These are phyloP conservation scores for Empidonax alnorum DNA, from an alignment of 2,113 vertebrate species.

Conservation along the genomic window DNA sequence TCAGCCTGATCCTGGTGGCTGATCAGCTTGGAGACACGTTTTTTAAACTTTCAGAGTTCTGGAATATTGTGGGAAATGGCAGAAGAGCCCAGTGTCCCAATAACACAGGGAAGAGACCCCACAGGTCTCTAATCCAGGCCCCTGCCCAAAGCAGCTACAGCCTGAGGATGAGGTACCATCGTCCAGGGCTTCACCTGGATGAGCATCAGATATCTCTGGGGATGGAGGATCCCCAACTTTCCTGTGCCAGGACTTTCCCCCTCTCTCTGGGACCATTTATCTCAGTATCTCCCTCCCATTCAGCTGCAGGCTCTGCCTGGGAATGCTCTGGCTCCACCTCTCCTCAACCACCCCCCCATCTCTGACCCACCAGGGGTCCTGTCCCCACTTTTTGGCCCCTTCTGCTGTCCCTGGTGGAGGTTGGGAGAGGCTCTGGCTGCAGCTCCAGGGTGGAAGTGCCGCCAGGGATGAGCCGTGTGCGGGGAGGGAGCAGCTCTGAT, in stretches of 20 bases:
- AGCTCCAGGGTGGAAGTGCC: not conserved
- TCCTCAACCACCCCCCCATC: not conserved
- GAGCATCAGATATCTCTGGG: accelerated
- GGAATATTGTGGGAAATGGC: not conserved
- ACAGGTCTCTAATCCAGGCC: not conserved
- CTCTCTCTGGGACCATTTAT: not conserved
- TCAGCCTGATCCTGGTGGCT: not conserved
- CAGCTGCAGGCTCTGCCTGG: not conserved
- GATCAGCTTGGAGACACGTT: accelerated
- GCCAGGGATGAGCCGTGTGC: not conserved
- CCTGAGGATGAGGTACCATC: not conserved
- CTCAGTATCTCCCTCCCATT: not conserved
- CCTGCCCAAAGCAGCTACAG: too few relatives aligned
- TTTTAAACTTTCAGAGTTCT: not conserved
- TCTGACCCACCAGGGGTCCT: not conserved
- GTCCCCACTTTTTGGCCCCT: not conserved
- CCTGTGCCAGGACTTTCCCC: not conserved
- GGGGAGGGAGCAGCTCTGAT: not conserved
- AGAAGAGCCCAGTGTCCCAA: accelerated
- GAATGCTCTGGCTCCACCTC: not conserved
- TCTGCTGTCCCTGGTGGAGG: not conserved
- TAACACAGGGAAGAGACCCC: not conserved
- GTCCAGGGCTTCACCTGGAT: not conserved
- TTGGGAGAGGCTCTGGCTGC: not conserved
- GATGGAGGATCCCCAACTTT: not conserved